Evolutionary conservation across 2,888 invertebrate genomes (phyloP).

Genomic region (Glomeris marginata): DNA sequence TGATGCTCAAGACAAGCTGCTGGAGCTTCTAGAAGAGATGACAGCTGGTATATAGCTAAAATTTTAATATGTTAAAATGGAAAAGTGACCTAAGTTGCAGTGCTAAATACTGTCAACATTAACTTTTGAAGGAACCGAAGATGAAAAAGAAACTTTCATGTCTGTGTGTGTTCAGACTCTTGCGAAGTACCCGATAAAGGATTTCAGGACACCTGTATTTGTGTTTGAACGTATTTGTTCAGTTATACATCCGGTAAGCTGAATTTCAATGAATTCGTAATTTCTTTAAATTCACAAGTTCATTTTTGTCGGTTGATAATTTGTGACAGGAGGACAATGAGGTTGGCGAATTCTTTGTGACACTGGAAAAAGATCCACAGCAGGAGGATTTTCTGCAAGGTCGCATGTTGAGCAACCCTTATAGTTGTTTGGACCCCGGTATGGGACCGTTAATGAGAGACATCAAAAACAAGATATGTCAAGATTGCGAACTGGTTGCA

Average conservation of each 20-base stretch:
- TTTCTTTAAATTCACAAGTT: background rate
- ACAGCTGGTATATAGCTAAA: constrained; percentile 56
- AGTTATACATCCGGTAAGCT: constrained; percentile 64
- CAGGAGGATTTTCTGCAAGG: constrained; percentile 98
- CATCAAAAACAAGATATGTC: constrained; percentile 96
- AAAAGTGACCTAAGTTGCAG: too few relatives aligned
- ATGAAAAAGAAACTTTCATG: constrained; percentile 95
- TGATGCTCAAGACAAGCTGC: constrained; percentile 86
- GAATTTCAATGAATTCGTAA: too few relatives aligned
- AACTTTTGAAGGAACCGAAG: constrained; percentile 58
- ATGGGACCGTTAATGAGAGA: constrained; percentile 96
- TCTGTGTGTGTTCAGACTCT: constrained; percentile 91
- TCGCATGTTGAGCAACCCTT: constrained; percentile 95
- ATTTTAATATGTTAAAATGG: too few relatives aligned
- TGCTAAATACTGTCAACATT: too few relatives aligned
- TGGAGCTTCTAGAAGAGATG: constrained; percentile 88
- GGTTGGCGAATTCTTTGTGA: constrained; percentile 89
- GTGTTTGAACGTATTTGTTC: constrained; percentile 94
- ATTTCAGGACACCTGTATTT: constrained; percentile 91
- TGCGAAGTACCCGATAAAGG: constrained; percentile 67
- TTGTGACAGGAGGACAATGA: constrained; percentile 67
- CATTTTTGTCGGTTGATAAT: background rate
- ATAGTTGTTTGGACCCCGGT: constrained; percentile 82
- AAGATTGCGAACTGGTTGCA: constrained; percentile 96
- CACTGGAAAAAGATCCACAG: constrained; percentile 93